Evolutionary conservation across 2,888 invertebrate species (phyloP), one percentile per base, ranked within the genome.

Genomic region (Caenorhabditis sp.): DNA sequence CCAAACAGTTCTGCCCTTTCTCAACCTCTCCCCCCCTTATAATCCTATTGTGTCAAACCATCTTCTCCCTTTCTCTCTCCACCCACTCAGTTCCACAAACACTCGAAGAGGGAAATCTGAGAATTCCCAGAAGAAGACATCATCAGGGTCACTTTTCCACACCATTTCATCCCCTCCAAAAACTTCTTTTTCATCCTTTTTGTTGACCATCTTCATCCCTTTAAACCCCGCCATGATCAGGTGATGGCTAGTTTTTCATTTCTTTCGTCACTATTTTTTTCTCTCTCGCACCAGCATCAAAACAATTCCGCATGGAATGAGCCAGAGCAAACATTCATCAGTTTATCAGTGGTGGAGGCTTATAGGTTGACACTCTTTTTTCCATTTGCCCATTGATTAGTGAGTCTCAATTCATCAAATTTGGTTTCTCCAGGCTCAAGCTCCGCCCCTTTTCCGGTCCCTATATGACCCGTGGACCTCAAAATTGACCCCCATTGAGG

Each of bases 141-240:
- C 38, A 38, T 38, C 38, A 47, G 49, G 61, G 56, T 69, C 77
- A 64, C 16, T 66, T 35, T 38, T 51, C 74, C 74, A 64, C 74
- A 75, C 66, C 74, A 64, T 66, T 64, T 70, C 70, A 28, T 28
- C 41, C 26, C 56, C 7, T 4, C 22, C 41, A 10, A n/a, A n/a
- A n/a, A n/a, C 31, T 35, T 35, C 31, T 22, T 12, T 3, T 14
- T 58, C 35, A 24, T 54, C 26, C 5, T 49, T 49, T 12, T 54
- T 54, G 6, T 19, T 49, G 26, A 54, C 54, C 24, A 54, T 47
- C 47, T 19, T 47, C 38, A 38, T 38, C 38, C 38, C 12, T 38
- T 38, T 38, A 38, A 38, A 47, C 19, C n/a, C 19, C 47, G 19
- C 19, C 5, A 5, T 19, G n/a, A 47, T 49, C 49, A 49, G n/a